phyloP scores from a whole-genome alignment of 1,140 invertebrate species.

The Drosophila bifasciata region DNA sequence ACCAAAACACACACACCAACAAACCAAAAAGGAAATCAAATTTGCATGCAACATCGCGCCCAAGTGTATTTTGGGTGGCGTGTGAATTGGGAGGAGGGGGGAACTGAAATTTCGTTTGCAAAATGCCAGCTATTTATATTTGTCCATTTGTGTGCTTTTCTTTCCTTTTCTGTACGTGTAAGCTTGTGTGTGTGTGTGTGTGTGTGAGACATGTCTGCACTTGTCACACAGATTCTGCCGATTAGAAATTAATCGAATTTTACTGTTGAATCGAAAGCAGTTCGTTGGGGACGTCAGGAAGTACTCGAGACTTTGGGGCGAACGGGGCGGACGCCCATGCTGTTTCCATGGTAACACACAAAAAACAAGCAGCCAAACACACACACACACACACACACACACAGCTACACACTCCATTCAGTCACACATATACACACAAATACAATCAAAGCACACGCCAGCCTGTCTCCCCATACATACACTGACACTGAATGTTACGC shows the following conservation, averaged over 20 bases:
- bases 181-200: conserved; percentile 1
- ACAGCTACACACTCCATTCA: conserved; percentile 36
- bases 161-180: neutral
- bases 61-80: conserved; percentile 17
- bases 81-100: conserved; percentile 17
- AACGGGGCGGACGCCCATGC: neutral
- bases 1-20: conserved; percentile 24
- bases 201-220: conserved; percentile 51
- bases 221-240: conserved; percentile 77
- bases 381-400: conserved; percentile 44
- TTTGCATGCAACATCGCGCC: conserved; percentile 65
- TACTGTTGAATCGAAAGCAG: conserved; percentile 74
- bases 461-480: conserved; percentile 43
- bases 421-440: conserved; percentile 46
- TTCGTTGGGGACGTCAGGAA: conserved; percentile 47
- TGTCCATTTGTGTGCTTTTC: conserved; percentile 35
- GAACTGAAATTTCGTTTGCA: conserved; percentile 59
- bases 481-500: conserved; percentile 80
- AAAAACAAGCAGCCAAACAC: conserved; percentile 40
- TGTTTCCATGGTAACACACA: conserved; percentile 78
- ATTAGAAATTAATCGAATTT: conserved; percentile 83
- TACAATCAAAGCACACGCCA: conserved; percentile 20
- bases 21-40: conserved; percentile 49
- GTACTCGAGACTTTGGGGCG: conserved; percentile 5
- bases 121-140: conserved; percentile 66